Conservation (phyloP, 2,113 vertebrate species). For the Carlito syrichta region DNA sequence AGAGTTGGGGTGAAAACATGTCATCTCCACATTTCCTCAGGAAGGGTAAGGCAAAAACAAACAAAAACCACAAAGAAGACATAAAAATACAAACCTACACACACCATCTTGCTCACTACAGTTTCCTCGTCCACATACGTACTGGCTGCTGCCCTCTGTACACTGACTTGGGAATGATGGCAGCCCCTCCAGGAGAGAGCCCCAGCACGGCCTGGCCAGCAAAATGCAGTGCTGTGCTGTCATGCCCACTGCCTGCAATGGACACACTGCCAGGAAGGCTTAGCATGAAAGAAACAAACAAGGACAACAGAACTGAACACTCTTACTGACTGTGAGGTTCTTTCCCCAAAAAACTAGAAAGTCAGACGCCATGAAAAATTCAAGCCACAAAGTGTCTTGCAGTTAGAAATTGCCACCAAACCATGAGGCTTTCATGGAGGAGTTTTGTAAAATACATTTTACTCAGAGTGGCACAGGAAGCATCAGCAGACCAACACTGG, state of each 20-base stretch:
- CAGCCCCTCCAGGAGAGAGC: constrained; percentile 57
- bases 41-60: constrained; percentile 72
- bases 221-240: constrained; percentile 81
- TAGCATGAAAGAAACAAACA: constrained; percentile 60
- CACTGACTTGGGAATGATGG: constrained; percentile 62
- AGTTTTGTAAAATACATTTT: constrained; percentile 43
- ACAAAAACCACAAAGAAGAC: neutral
- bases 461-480: neutral
- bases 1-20: constrained; percentile 59
- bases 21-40: constrained; percentile 50
- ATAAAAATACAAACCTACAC: constrained; percentile 62
- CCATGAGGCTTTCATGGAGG: constrained; percentile 29
- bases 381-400: constrained; percentile 49
- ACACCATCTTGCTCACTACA: constrained; percentile 19
- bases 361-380: constrained; percentile 58
- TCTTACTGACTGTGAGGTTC: constrained; percentile 31
- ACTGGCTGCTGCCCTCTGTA: constrained; percentile 62
- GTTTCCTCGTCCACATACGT: constrained; percentile 58
- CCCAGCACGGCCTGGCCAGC: constrained; percentile 21
- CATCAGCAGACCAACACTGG: constrained; percentile 38
- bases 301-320: constrained; percentile 18
- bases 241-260: constrained; percentile 77
- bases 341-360: constrained; percentile 46
- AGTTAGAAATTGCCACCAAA: constrained; percentile 50
- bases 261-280: constrained; percentile 73